Conservation (phyloP, 2,888 invertebrate species). For the Troilus luridus region DNA sequence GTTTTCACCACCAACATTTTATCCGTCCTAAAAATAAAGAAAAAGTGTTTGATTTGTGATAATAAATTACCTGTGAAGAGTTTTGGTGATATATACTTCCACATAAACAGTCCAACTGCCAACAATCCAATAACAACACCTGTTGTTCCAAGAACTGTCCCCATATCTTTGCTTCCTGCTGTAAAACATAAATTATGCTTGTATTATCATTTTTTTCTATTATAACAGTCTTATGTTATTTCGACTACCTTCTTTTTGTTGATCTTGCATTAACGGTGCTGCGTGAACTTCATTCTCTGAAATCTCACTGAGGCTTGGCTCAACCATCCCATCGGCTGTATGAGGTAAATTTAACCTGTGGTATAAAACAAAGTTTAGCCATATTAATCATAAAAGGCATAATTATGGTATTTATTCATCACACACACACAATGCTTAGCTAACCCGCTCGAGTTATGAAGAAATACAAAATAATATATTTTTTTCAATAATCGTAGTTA, state of each 20-base stretch:
- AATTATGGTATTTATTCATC: background rate
- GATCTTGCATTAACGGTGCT: slow-evolving; percentile 50
- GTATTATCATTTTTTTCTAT: background rate
- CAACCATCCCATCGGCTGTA: slow-evolving; percentile 60
- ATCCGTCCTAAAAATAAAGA: background rate
- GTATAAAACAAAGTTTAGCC: background rate
- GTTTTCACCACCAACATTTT: background rate
- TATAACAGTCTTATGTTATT: background rate
- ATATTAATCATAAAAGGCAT: background rate
- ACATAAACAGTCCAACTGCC: slow-evolving; percentile 63
- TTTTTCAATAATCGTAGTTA: too few relatives aligned
- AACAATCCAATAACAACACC: slow-evolving; percentile 65
- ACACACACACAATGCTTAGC: background rate
- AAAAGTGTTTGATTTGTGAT: background rate
- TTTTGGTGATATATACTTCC: slow-evolving; percentile 64
- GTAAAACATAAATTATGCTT: slow-evolving; percentile 46
- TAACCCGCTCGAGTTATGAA: too few relatives aligned
- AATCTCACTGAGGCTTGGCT: slow-evolving; percentile 46
- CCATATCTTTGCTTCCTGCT: slow-evolving; percentile 64
- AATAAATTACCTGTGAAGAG: slow-evolving; percentile 58
- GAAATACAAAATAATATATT: too few relatives aligned
- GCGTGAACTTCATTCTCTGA: slow-evolving; percentile 58
- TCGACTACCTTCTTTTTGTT: slow-evolving; percentile 55
- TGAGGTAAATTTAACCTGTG: slow-evolving; percentile 62
- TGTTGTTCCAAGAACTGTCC: slow-evolving; percentile 65